Base-by-base conservation (phyloP, 2,113 vertebrate genomes). In the Plectropomus leopardus region DNA sequence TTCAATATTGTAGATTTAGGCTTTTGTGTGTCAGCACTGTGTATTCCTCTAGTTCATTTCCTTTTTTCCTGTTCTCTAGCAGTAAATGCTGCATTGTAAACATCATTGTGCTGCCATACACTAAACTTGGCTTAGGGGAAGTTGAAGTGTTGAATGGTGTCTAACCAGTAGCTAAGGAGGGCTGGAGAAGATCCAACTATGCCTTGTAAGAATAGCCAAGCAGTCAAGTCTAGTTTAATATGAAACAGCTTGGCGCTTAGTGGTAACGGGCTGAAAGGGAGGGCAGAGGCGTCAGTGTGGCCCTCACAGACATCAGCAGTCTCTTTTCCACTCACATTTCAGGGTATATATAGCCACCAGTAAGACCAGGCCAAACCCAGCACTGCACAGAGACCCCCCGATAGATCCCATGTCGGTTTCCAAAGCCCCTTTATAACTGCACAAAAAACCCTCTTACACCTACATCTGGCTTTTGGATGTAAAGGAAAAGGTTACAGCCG, bases 301-400 rank as follows among this genome's bases (percentile, higher is more conserved):
- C 87, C 86, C 53, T 86, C 77, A 82, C 61, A 80, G 82, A 84
- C 83, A 73, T 86, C 77, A 85, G 70, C 69, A 71, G 68, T 77
- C 75, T 90, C 84, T 89, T 92, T 92, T 92, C 90, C 86, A 79
- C 92, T 93, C 86, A 93, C 84, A 93, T 95, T 93, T 93, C 94
- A 90, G 88, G 68, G 83, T 94, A 94, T 92, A 94, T 93, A 92
- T 94, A 95, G 92, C 85, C 50, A 53, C 73, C 64, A 80, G 85
- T 80, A 69, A 86, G 75, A 79, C 70, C 63, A 63, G 30, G 65
- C 55, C 79, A 78, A 78, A 84, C 26, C 61, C 47, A 68, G 68
- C 48, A 61, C 65, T 69, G 70, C 77, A 65, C 42, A 54, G 53
- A 76, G 58, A 67, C 19, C 70, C 67, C 21, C 7, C 42, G 57